phyloP scores from a whole-genome alignment of 2,888 invertebrate species.

The Rhamnusium bicolor region DNA sequence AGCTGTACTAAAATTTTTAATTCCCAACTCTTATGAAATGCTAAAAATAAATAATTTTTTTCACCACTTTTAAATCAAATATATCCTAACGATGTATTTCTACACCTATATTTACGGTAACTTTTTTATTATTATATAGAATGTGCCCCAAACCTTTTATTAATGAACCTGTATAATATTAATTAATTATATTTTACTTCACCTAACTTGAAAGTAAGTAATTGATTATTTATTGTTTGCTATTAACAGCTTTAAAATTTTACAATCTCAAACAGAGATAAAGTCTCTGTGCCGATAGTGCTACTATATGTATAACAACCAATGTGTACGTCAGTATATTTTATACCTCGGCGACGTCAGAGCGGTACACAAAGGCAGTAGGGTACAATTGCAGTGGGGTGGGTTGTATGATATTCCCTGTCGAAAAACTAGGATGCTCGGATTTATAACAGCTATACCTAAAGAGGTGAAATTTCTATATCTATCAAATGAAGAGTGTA shows the following conservation, averaged over 20 bases:
- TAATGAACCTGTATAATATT: no score
- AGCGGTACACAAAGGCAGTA: constrained; percentile 57
- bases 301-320: neutral
- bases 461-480: constrained; percentile 47
- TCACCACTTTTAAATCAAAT: no score
- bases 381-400: constrained; percentile 55
- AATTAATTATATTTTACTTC: neutral
- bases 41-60: no score
- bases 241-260: constrained; percentile 5
- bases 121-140: no score
- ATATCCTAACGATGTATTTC: no score
- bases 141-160: no score
- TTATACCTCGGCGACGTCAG: constrained; percentile 60
- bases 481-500: constrained; percentile 3
- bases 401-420: constrained; percentile 54
- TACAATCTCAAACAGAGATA: constrained; percentile 17
- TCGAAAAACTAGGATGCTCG: constrained; percentile 39
- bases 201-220: neutral
- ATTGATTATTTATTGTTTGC: neutral
- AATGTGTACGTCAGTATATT: neutral
- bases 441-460: constrained; percentile 37
- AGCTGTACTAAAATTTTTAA: no score
- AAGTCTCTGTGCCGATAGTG: neutral
- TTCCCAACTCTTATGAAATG: no score
- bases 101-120: no score